Conservation (phyloP, 2,797 vertebrate species). For the Acanthiza pusilla region DNA sequence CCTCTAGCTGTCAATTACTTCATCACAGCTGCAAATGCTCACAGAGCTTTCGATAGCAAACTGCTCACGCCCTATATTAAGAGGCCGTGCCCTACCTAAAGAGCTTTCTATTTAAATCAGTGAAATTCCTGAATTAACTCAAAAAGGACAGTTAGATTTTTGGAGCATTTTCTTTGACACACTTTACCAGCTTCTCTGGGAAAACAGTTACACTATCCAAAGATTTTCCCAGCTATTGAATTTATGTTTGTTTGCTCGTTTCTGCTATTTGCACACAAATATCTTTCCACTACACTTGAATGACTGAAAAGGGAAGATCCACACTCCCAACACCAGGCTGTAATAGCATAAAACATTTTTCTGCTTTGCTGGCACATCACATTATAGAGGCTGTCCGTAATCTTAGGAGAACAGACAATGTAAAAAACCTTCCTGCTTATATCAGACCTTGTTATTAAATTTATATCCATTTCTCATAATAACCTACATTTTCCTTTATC, state of each 20-base stretch:
- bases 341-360: constrained; percentile 54
- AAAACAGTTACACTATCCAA: neutral
- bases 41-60: neutral
- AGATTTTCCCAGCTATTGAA: constrained; percentile 36
- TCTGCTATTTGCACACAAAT: constrained; percentile 56
- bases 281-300: constrained; percentile 33
- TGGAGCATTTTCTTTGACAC: neutral
- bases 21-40: neutral
- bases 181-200: neutral
- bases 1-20: neutral
- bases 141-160: neutral
- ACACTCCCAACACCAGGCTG: neutral
- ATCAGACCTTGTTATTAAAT: constrained; percentile 68
- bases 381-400: constrained; percentile 54
- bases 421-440: constrained; percentile 55
- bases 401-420: constrained; percentile 64
- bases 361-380: constrained; percentile 58
- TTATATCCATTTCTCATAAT: constrained; percentile 65
- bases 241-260: constrained; percentile 43
- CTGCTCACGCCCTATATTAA: neutral
- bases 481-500: constrained; percentile 58
- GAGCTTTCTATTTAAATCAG: neutral
- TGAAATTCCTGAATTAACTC: neutral
- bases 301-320: constrained; percentile 41
- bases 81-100: neutral